These are phyloP conservation scores for Anableps anableps DNA, from an alignment of 2,797 vertebrate species.

Conservation along the genomic window DNA sequence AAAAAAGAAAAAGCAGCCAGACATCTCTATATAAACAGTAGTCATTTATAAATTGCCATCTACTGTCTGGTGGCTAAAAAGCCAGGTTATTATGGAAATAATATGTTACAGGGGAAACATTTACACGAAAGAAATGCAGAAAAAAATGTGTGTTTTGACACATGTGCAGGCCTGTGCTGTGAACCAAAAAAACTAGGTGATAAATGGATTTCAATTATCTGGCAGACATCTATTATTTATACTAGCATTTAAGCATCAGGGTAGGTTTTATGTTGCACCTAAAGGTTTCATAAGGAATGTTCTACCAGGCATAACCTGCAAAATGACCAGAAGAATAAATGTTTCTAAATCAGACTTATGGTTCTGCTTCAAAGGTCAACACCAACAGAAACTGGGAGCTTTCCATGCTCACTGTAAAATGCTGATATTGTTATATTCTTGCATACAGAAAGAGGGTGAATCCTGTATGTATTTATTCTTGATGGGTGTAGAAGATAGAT, in stretches of 20 bases:
- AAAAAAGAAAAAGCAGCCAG: not conserved
- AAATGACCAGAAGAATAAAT: slow-evolving; percentile 15
- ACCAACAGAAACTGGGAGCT: slow-evolving; percentile 7
- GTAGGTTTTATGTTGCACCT: not conserved
- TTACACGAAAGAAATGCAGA: not conserved
- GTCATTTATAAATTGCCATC: not conserved
- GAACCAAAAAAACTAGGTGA: not conserved
- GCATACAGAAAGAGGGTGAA: too few relatives aligned
- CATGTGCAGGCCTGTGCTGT: not conserved
- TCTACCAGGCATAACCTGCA: not conserved
- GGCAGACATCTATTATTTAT: not conserved
- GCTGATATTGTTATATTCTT: too few relatives aligned
- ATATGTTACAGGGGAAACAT: not conserved
- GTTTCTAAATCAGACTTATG: slow-evolving; percentile 49
- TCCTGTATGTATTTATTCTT: too few relatives aligned
- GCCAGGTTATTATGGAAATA: not conserved
- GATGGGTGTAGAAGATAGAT: too few relatives aligned
- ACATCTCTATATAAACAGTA: not conserved
- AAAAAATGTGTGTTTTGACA: not conserved
- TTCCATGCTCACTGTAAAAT: not conserved
- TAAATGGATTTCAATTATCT: not conserved
- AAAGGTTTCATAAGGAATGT: not conserved
- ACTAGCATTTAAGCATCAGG: not conserved
- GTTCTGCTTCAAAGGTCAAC: slow-evolving; percentile 52
- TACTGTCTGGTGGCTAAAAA: not conserved